Evolutionary conservation across 2,113 vertebrate genomes (phyloP), one percentile per base, ranked within the genome.

Genomic region (Gallinago undulata): DNA sequence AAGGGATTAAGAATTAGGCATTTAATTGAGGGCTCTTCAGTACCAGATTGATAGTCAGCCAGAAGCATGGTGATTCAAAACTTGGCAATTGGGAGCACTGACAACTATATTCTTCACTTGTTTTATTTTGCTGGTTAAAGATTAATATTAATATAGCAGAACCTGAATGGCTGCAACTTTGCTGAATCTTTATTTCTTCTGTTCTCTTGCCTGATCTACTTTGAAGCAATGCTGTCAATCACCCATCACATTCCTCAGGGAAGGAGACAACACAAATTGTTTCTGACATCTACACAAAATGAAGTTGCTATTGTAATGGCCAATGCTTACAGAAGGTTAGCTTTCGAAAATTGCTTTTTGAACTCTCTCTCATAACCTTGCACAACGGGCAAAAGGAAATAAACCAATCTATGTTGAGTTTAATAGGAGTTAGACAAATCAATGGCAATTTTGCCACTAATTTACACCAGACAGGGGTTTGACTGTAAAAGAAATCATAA

Each of bases 251-350:
- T 62, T 93, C 59, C 93, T 87, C 67, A 41, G 62, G 69, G 86
- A 94, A 89, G 60, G 53, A 91, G 75, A 60, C 35, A 66, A 95
- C 41, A 87, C 33, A 95, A 79, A 93, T 82, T 27, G 31, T 87
- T 95, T 93, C 72, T 83, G 94, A 82, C 83, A 95, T 60, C 56
- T 87, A 41, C 35, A 69, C 19, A 56, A 37, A 72, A 84, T 41
- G 57, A 70, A 88, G 39, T 10, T 94, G 56, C 76, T 89, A 2
- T 23, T 84, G 27, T 37, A 88, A 86, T 37, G 47, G 56, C 68
- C 76, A 89, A 23, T 72, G 86, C 39, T 78, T 63, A 89, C 25
- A 67, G 30, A 60, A 80, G 19, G 47, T 75, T 62, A 68, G 19
- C 60, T 93, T 84, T 81, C 69, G 78, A 64, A 85, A 88, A 63